Conservation (phyloP, 2,888 invertebrate genomes). For the Frankliniella fusca region DNA sequence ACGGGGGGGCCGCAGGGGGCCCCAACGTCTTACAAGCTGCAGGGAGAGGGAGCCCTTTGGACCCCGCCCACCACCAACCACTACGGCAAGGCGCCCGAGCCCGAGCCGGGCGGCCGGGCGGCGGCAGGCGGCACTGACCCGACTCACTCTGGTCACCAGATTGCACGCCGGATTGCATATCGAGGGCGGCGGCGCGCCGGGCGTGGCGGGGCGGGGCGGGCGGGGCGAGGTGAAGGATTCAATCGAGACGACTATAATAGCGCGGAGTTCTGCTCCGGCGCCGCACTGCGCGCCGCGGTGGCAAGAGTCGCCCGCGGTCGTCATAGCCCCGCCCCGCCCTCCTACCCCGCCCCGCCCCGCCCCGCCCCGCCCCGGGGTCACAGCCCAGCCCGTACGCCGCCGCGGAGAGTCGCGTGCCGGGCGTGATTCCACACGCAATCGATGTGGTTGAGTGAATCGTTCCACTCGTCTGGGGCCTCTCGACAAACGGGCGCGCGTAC, state of each 20-base stretch:
- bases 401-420: too few relatives aligned
- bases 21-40: conserved; percentile 19
- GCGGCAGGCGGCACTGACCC: background rate
- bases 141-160: background rate
- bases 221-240: background rate
- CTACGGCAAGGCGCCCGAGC: background rate
- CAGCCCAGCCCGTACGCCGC: too few relatives aligned
- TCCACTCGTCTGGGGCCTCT: too few relatives aligned
- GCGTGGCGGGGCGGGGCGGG: background rate
- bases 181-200: background rate
- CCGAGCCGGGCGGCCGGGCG: background rate
- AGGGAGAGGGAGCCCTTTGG: background rate
- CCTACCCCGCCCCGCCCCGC: too few relatives aligned
- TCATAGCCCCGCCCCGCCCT: too few relatives aligned
- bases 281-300: too few relatives aligned
- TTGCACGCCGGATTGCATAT: background rate
- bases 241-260: background rate
- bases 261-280: background rate
- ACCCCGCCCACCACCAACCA: background rate
- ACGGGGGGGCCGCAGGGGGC: background rate
- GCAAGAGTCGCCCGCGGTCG: too few relatives aligned
- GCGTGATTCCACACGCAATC: too few relatives aligned
- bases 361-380: too few relatives aligned
- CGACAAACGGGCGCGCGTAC: too few relatives aligned
- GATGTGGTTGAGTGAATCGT: too few relatives aligned